phyloP scores from a whole-genome alignment of 2,113 vertebrate genomes.

The Neolamprologus cancellatus region DNA sequence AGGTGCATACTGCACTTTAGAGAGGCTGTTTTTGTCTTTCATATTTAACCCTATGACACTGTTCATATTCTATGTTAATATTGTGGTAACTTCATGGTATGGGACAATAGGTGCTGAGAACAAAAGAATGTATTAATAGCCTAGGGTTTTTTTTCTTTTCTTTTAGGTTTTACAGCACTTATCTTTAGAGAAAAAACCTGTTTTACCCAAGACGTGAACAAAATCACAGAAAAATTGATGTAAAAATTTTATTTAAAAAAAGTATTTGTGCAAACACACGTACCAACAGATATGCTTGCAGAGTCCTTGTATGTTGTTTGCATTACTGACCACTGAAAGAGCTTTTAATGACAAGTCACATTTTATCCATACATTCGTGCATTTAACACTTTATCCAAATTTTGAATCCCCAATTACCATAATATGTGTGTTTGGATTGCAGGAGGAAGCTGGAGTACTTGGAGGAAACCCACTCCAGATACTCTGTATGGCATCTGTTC shows the following conservation, averaged over 20 bases:
- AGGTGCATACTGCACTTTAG: not conserved
- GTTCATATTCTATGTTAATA: not conserved
- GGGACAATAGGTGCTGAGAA: not conserved
- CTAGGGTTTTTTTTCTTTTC: not conserved
- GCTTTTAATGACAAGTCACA: not conserved
- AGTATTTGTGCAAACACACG: not conserved
- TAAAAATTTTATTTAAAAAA: rapidly evolving
- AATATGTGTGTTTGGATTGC: not conserved
- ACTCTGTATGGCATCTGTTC: not conserved
- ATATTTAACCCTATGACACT: not conserved
- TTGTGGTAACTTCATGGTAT: not conserved
- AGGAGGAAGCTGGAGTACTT: not conserved
- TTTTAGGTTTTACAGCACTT: not conserved
- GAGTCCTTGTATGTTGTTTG: not conserved
- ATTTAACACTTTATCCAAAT: not conserved
- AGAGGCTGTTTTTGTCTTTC: not conserved
- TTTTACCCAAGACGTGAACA: not conserved
- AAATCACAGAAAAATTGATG: not conserved
- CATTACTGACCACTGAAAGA: not conserved
- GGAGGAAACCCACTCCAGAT: not conserved
- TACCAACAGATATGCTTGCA: not conserved
- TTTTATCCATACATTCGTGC: not conserved
- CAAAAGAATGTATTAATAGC: not conserved
- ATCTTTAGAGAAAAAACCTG: not conserved
- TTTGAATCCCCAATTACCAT: not conserved